Percentiles rank a stretch among this genome's conserved stretches.
Evolutionary conservation across 2,797 vertebrate species (phyloP).

Genomic region (Phalloptychus januarius): DNA sequence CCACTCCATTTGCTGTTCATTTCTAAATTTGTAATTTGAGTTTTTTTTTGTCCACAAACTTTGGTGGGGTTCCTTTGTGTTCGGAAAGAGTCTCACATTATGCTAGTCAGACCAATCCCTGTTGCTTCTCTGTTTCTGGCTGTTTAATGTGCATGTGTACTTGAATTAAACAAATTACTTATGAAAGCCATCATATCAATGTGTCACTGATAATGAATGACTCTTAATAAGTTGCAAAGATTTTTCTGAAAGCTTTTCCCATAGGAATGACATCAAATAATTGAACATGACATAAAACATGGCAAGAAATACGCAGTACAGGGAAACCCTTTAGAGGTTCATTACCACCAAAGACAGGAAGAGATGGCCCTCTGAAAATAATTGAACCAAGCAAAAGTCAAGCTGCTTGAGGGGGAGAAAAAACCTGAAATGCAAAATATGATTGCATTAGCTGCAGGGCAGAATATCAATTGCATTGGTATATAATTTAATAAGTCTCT

Average conservation of each 20-base stretch:
- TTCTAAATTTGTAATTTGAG: background rate
- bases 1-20: background rate
- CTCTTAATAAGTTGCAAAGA: constrained; percentile 23
- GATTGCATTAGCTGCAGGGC: constrained; percentile 78
- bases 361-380: constrained; percentile 68
- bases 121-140: background rate
- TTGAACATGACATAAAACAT: constrained; percentile 68
- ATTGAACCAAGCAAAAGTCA: constrained; percentile 68
- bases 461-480: constrained; percentile 77
- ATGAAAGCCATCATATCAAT: constrained; percentile 14
- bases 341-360: constrained; percentile 67
- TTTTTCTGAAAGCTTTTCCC: constrained; percentile 39
- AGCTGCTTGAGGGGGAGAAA: constrained; percentile 34
- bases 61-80: background rate
- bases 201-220: constrained; percentile 52
- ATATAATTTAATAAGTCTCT: constrained; percentile 77
- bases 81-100: background rate
- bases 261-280: constrained; percentile 69
- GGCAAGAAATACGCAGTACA: constrained; percentile 25
- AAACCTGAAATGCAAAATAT: constrained; percentile 69
- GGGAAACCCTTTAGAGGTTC: constrained; percentile 66
- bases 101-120: background rate
- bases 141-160: background rate
- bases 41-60: background rate
- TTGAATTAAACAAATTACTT: constrained; percentile 12